Percentiles rank a stretch among this genome's conserved stretches.
Conservation (phyloP, 2,888 invertebrate genomes). For the Zygogramma bicolorata region DNA sequence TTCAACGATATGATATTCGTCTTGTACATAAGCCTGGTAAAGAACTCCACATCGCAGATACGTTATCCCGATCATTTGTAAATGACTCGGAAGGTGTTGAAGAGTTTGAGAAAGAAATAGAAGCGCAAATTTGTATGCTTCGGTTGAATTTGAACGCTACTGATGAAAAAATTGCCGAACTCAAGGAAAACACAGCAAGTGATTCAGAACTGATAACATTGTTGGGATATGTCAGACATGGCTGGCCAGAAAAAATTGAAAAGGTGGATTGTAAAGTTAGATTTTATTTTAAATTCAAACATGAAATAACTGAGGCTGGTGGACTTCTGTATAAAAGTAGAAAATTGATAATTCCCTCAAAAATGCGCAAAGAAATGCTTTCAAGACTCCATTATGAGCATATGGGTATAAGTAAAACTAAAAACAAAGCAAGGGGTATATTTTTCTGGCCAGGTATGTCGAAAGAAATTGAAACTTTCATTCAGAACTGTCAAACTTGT, state of each 20-base stretch:
- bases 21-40: neutral
- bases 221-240: neutral
- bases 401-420: neutral
- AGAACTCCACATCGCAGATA: neutral
- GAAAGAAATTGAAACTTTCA: constrained; percentile 14
- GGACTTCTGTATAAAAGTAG: neutral
- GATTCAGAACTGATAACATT: neutral
- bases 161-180: neutral
- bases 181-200: neutral
- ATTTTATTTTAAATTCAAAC: neutral
- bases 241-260: neutral
- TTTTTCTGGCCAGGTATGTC: neutral
- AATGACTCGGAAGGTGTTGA: neutral
- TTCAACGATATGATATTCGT: neutral
- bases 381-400: neutral
- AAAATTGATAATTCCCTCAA: neutral
- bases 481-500: constrained; percentile 15
- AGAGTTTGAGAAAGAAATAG: neutral
- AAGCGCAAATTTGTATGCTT: neutral
- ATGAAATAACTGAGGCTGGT: neutral
- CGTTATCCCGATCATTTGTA: neutral
- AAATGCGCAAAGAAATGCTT: neutral
- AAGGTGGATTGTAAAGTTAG: neutral
- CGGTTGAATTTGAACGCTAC: neutral
- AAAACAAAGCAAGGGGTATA: neutral